Conservation (phyloP, 2,113 vertebrate genomes). For the Procavia capensis region DNA sequence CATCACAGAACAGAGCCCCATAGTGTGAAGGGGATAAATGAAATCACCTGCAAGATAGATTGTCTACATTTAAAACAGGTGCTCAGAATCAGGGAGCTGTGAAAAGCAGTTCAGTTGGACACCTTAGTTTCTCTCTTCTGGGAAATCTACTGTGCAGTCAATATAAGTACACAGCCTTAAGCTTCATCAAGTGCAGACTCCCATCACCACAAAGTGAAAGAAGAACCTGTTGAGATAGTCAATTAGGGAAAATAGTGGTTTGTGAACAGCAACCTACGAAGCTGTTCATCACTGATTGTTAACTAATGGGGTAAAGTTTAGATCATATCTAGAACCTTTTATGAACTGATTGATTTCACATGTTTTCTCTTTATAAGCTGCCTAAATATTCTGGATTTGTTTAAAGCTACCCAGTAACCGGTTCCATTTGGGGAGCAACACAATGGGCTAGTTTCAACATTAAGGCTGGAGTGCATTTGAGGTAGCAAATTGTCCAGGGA, state of each 20-base stretch:
- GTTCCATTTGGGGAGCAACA: not conserved
- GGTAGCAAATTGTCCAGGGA: not conserved
- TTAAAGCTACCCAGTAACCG: not conserved
- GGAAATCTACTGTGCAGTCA: not conserved
- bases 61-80: not conserved
- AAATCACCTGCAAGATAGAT: not conserved
- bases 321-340: not conserved
- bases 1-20: not conserved
- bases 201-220: not conserved
- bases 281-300: not conserved
- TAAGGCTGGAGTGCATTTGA: not conserved
- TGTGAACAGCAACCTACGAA: not conserved
- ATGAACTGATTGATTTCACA: not conserved
- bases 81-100: not conserved
- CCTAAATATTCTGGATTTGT: not conserved
- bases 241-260: constrained; percentile 21
- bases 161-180: not conserved
- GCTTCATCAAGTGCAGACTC: not conserved
- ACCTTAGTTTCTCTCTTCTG: not conserved
- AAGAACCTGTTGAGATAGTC: not conserved
- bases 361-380: not conserved
- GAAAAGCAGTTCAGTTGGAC: not conserved
- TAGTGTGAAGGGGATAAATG: not conserved
- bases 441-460: not conserved
- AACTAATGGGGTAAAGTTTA: not conserved